Evolutionary conservation across 2,888 invertebrate genomes (phyloP), one percentile per base, ranked within the genome.

Genomic region (Ectemnius continuus): DNA sequence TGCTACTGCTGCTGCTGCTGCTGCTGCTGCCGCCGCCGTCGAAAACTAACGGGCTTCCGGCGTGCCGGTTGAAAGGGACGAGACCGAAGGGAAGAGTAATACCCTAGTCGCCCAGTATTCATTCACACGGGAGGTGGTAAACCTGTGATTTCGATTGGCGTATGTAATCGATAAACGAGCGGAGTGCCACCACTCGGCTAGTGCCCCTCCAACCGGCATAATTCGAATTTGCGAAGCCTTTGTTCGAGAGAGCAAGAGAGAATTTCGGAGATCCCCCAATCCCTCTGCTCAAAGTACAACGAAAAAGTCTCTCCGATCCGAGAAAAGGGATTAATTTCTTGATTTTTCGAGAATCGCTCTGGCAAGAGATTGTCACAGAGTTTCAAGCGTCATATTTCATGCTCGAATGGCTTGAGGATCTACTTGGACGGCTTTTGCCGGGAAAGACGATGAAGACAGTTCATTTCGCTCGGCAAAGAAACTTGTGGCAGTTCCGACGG

Each of bases 61-160:
- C 36, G 36, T 36, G 52, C 16, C n/a, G 52, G 52, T 52, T 16
- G 52, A 16, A 52, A 14, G 58, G 18, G 58, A 26, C 14, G 20
- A 26, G 18, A 58, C 5, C 13, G 58, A 8, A 20, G 18, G 58
- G 58, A 58, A 58, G 58, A 58, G 26, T 52, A 16, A 16, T 52
- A 16, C 16, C 16, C 52, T 16, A 14, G 14, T 52, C 16, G 52
- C 52, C 5, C 5, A 16, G 16, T 16, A 5, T 52, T 52, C 14
- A 13, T 52, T 52, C 14, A 52, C 52, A 13, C 52, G 6, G 52
- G 52, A 52, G 52, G 52, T 52, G 52, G 16, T 52, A 52, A 52
- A 52, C 14, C n/a, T 13, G 52, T 52, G 52, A 52, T 52, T 52
- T 52, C 52, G 52, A 52, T 52, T 52, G 52, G n/a, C 14, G 23